Evolutionary conservation across 2,113 vertebrate genomes (phyloP).

Genomic region (Recurvirostra avosetta): DNA sequence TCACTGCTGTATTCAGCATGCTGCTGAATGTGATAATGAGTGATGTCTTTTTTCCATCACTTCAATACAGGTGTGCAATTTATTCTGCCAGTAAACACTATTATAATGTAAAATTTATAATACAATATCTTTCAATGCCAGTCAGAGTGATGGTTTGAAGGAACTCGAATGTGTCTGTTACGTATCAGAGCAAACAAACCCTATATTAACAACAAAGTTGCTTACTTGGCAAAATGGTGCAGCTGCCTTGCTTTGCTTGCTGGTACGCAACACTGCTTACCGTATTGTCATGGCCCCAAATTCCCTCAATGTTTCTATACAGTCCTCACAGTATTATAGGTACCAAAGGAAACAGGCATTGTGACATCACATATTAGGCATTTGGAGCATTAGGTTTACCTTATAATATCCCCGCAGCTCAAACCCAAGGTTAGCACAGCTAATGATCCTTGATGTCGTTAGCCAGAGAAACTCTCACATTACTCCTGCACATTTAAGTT

Average conservation of each 20-base stretch:
- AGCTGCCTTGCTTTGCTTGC: conserved; percentile 10
- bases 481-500: background rate
- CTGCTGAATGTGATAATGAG: conserved; percentile 57
- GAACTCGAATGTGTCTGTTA: conserved; percentile 50
- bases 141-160: conserved; percentile 62
- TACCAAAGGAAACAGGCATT: background rate
- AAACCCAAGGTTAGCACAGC: background rate
- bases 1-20: conserved; percentile 38
- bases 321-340: background rate
- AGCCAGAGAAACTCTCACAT: background rate
- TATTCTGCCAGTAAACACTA: conserved; percentile 67
- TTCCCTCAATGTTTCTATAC: background rate
- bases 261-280: background rate
- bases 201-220: conserved; percentile 54
- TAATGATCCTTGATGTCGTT: background rate
- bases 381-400: background rate
- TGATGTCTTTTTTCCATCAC: conserved; percentile 53
- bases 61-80: conserved; percentile 60
- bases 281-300: background rate
- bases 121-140: conserved; percentile 67
- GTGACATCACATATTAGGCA: fast-evolving
- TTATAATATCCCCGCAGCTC: background rate
- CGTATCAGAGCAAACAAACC: conserved; percentile 64
- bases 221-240: conserved; percentile 50
- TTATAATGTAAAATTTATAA: conserved; percentile 72